Percentiles rank a stretch among this genome's conserved stretches.
Evolutionary conservation across 2,113 vertebrate genomes (phyloP).

Genomic region (Chunga burmeisteri): DNA sequence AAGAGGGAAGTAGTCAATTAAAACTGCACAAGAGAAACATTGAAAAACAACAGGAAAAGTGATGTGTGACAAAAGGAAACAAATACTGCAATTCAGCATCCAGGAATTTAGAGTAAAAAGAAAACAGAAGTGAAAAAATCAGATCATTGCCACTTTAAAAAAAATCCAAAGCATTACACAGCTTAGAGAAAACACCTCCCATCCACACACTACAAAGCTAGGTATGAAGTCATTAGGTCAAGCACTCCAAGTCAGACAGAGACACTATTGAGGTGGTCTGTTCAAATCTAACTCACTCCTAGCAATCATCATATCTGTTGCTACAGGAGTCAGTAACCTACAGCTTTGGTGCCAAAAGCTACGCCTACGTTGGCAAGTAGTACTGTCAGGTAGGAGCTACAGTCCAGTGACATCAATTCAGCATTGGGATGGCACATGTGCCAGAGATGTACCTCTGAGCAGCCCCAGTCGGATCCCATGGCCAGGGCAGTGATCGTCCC

Average conservation of each 20-base stretch:
- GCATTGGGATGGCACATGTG: accelerated
- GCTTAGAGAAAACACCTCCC: not conserved
- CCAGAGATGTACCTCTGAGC: not conserved
- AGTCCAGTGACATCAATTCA: not conserved
- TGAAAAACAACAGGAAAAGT: not conserved
- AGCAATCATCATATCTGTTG: accelerated
- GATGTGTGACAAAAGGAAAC: not conserved
- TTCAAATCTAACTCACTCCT: not conserved
- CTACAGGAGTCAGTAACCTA: not conserved
- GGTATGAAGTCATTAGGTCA: not conserved
- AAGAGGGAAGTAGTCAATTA: not conserved
- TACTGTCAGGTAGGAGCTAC: not conserved
- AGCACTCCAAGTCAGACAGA: not conserved
- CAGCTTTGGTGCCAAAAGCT: not conserved
- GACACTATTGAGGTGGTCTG: not conserved
- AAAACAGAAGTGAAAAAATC: not conserved
- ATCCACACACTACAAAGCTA: not conserved
- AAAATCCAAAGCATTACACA: not conserved
- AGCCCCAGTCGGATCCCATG: not conserved
- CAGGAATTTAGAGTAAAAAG: not conserved
- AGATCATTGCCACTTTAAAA: not conserved
- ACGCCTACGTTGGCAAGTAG: accelerated
- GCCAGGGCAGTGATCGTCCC: too few relatives aligned
- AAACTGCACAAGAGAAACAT: not conserved
- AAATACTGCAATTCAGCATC: not conserved